Conservation (phyloP, 2,888 invertebrate genomes). For the Chorisops tibialis region DNA sequence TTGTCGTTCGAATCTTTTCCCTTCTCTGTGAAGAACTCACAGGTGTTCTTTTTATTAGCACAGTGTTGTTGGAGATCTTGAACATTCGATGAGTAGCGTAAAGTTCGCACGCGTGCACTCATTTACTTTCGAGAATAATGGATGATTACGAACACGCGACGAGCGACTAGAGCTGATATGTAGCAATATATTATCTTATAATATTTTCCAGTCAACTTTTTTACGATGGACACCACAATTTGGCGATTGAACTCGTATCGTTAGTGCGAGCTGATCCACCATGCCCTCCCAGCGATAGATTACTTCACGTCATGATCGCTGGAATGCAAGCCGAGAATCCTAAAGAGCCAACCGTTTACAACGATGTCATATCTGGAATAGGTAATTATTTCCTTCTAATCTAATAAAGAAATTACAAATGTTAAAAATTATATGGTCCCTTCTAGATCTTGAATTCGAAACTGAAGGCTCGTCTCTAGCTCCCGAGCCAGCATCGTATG, state of each 20-base stretch:
- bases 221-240: conserved; percentile 94
- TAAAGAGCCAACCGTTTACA: conserved; percentile 57
- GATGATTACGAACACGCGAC: no score
- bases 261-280: conserved; percentile 87
- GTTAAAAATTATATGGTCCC: not conserved
- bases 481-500: conserved; percentile 95
- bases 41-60: no score
- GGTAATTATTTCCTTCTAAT: conserved; percentile 12
- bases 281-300: conserved; percentile 92
- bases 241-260: conserved; percentile 81
- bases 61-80: no score
- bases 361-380: conserved; percentile 49
- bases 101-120: no score
- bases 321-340: conserved; percentile 79
- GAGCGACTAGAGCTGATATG: no score
- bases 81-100: no score
- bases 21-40: no score
- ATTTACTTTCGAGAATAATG: no score
- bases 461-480: conserved; percentile 91
- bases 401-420: not conserved
- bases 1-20: no score
- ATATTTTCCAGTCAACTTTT: conserved; percentile 84
- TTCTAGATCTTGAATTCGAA: conserved; percentile 87
- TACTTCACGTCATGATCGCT: conserved; percentile 79
- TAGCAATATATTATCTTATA: no score